phyloP scores from a whole-genome alignment of 2,797 vertebrate species.

The Toxotes lorentzi region DNA sequence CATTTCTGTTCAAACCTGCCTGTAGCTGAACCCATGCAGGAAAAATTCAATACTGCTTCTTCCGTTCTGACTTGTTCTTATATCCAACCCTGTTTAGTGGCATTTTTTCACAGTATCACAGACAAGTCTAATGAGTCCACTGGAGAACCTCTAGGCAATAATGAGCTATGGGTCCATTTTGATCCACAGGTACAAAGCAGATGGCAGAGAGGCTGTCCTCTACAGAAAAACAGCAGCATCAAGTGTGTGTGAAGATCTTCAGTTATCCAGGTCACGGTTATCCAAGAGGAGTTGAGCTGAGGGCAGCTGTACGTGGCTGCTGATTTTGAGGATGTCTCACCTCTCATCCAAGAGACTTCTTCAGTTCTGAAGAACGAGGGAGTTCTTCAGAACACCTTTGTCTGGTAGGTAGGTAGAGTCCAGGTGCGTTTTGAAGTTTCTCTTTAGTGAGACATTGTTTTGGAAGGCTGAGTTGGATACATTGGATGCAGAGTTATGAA shows the following conservation, averaged over 20 bases:
- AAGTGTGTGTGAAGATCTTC: background rate
- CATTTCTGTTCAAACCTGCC: constrained; percentile 2
- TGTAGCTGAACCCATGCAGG: background rate
- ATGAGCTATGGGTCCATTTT: constrained; percentile 7
- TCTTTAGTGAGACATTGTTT: background rate
- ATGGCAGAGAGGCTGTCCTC: background rate
- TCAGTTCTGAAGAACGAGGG: too few relatives aligned
- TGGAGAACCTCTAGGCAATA: background rate
- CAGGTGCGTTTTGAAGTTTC: background rate
- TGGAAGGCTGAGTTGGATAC: background rate
- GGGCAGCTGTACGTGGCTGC: too few relatives aligned
- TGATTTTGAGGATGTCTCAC: too few relatives aligned
- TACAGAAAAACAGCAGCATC: background rate
- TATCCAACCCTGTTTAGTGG: constrained; percentile 11
- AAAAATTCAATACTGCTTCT: background rate
- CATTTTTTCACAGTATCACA: constrained; percentile 11
- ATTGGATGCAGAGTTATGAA: constrained; percentile 19
- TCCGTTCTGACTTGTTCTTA: constrained; percentile 4
- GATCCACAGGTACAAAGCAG: constrained; percentile 14
- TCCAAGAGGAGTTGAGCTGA: too few relatives aligned
- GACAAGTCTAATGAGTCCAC: constrained; percentile 29
- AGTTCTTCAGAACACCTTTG: too few relatives aligned
- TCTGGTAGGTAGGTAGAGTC: background rate
- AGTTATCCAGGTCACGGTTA: too few relatives aligned
- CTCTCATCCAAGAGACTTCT: too few relatives aligned